Conservation (phyloP, 1,140 invertebrate genomes). For the Aphelenchoides avenae region DNA sequence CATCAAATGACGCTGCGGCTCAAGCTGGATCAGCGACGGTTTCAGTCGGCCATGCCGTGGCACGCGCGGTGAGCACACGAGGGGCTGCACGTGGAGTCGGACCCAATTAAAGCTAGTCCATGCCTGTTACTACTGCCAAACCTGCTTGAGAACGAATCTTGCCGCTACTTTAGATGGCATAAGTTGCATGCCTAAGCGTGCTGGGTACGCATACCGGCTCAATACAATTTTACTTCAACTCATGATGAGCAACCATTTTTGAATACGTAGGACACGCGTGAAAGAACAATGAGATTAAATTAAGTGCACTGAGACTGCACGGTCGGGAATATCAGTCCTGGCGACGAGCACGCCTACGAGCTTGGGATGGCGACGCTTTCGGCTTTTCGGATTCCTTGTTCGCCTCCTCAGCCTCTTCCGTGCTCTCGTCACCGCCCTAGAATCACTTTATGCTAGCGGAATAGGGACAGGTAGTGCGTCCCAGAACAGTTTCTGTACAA, state of each 20-base stretch:
- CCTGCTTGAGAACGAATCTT: no score
- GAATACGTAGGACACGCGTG: background rate
- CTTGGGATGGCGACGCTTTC: background rate
- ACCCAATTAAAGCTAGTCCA: no score
- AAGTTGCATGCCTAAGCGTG: no score
- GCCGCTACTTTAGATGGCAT: no score
- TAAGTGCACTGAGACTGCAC: background rate
- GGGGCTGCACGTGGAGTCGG: no score
- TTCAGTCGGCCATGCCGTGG: no score
- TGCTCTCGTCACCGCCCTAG: slow-evolving; percentile 2
- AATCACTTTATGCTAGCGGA: background rate
- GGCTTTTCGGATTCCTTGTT: background rate
- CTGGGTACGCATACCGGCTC: no score
- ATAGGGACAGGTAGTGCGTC: background rate
- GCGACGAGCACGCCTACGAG: slow-evolving; percentile 4
- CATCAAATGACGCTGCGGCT: no score
- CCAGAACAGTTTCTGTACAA: no score
- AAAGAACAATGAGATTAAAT: background rate
- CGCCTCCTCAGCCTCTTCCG: slow-evolving; percentile 12
- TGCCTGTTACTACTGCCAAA: no score
- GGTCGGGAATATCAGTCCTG: slow-evolving; percentile 3
- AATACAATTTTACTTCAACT: background rate
- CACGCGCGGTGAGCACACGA: no score
- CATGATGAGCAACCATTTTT: background rate
- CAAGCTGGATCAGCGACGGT: no score